These are phyloP conservation scores for Tryphoninae sp. DNA, from an alignment of 2,888 invertebrate genomes.

Conservation along the genomic window DNA sequence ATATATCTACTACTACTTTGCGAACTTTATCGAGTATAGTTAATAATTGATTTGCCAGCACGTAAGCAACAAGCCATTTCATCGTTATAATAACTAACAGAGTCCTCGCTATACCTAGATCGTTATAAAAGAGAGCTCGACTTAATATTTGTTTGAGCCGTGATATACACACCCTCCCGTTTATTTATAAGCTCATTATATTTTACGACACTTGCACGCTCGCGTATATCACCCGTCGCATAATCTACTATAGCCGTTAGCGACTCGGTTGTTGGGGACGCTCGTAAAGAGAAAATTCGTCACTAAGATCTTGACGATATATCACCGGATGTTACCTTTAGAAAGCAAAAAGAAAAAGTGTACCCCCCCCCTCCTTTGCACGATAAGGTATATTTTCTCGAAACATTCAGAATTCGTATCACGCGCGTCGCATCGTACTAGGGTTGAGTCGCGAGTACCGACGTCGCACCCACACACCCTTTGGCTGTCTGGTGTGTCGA, in stretches of 20 bases:
- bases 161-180: no score
- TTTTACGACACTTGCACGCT: neutral
- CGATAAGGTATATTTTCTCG: neutral
- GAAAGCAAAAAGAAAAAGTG: neutral
- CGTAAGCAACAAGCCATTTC: neutral
- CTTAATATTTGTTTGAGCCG: neutral
- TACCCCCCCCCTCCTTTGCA: neutral
- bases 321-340: neutral
- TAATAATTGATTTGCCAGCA: neutral
- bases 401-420: neutral
- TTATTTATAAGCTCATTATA: no score
- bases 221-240: neutral
- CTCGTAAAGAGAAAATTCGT: neutral
- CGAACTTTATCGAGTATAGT: neutral
- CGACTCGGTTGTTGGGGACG: neutral
- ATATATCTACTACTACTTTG: neutral
- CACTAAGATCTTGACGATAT: neutral
- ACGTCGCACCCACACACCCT: neutral
- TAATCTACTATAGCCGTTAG: neutral
- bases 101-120: neutral
- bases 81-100: neutral
- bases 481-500: neutral
- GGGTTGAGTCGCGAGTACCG: neutral
- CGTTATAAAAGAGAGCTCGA: neutral
- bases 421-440: slow-evolving; percentile 4